phyloP scores from a whole-genome alignment of 2,888 invertebrate genomes.

The Norana najaformis region DNA sequence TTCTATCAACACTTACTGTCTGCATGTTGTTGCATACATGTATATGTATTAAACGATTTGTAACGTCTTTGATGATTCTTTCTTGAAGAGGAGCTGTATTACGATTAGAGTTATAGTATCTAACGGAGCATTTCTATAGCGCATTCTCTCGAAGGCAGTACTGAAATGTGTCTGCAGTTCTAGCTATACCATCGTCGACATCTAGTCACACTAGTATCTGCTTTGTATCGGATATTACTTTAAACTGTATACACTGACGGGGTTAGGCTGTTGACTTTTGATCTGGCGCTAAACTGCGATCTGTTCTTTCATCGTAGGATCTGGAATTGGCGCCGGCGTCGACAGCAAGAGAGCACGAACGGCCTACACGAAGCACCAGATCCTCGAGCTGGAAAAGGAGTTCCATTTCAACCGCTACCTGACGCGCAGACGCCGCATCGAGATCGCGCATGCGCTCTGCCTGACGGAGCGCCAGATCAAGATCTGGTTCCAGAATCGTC shows the following conservation, averaged over 20 bases:
- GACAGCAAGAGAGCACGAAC: conserved; percentile 30
- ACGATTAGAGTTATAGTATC: no score
- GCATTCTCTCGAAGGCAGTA: no score
- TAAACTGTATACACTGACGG: neutral
- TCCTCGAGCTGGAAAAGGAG: neutral
- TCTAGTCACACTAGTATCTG: neutral
- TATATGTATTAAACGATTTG: no score
- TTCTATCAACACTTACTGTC: no score
- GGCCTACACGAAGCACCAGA: neutral
- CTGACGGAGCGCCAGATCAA: neutral
- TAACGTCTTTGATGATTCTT: no score
- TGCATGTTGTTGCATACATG: no score
- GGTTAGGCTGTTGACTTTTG: neutral
- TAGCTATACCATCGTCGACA: neutral
- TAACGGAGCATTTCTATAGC: no score
- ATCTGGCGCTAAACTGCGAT: neutral
- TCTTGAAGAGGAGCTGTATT: no score
- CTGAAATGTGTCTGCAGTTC: no score
- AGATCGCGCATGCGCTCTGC: conserved; percentile 13
- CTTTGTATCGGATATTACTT: neutral
- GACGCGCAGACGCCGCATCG: conserved; percentile 1
- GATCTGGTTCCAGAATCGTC: neutral
- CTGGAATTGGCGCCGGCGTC: neutral
- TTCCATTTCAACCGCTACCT: neutral
- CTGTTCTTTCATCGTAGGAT: neutral